Evolutionary conservation across 2,888 invertebrate genomes (phyloP).

Genomic region (Temnothorax ravouxi): DNA sequence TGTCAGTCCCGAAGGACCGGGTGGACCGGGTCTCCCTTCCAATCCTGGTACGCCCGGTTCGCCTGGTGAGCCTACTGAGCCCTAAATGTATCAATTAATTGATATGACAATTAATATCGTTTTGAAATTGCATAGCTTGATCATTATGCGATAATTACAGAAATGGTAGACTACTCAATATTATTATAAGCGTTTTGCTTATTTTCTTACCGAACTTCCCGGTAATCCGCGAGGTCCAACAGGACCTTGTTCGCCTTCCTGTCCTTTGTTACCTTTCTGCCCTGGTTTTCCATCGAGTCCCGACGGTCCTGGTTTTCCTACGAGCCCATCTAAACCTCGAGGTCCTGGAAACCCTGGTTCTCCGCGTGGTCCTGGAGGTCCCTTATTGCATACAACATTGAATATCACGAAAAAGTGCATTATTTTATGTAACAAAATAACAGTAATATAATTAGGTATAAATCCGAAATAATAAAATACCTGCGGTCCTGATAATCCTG

Average conservation of each 20-base stretch:
- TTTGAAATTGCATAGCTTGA: neutral
- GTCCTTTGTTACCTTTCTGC: slow-evolving; percentile 85
- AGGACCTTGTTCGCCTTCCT: slow-evolving; percentile 86
- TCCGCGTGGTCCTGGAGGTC: slow-evolving; percentile 81
- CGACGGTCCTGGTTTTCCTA: slow-evolving; percentile 85
- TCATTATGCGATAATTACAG: neutral
- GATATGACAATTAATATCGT: neutral
- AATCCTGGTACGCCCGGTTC: slow-evolving; percentile 81
- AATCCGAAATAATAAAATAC: slow-evolving; percentile 41
- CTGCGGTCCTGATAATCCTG: slow-evolving; percentile 86
- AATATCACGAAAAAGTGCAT: slow-evolving; percentile 19
- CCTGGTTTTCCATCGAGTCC: slow-evolving; percentile 86
- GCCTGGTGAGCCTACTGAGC: slow-evolving; percentile 75
- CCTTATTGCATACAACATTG: slow-evolving; percentile 67
- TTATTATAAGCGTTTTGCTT: neutral
- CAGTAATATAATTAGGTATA: neutral
- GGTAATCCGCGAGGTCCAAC: slow-evolving; percentile 86
- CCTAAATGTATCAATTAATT: slow-evolving; percentile 56
- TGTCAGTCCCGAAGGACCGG: slow-evolving; percentile 82
- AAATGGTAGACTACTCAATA: neutral
- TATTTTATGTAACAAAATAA: slow-evolving; percentile 13
- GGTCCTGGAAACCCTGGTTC: slow-evolving; percentile 80
- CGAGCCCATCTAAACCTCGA: slow-evolving; percentile 81
- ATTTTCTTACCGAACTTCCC: slow-evolving; percentile 83
- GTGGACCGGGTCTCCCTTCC: slow-evolving; percentile 78